Conservation (phyloP, 2,113 vertebrate genomes). For the Nibea coibor region DNA sequence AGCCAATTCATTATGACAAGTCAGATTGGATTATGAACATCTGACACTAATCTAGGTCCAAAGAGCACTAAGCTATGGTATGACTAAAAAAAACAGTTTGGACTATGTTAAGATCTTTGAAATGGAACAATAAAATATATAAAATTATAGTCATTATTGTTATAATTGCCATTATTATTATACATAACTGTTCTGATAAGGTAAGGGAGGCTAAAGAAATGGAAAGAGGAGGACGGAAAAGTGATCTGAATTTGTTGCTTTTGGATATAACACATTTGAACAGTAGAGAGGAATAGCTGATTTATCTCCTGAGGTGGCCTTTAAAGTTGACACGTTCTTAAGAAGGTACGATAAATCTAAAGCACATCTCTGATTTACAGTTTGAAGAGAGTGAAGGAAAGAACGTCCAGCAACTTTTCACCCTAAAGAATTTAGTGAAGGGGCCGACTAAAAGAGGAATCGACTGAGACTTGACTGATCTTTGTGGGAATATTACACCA, state of each 20-base stretch:
- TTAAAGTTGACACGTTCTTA: background rate
- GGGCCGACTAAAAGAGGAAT: background rate
- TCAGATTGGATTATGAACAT: constrained; percentile 12
- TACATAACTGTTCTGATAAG: background rate
- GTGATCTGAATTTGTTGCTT: constrained; percentile 15
- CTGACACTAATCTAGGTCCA: background rate
- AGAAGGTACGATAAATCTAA: constrained; percentile 13
- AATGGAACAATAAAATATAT: background rate
- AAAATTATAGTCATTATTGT: background rate
- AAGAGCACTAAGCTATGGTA: background rate
- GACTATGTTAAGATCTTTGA: background rate
- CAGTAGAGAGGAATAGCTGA: constrained; percentile 1
- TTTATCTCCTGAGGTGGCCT: constrained; percentile 40
- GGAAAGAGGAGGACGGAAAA: background rate
- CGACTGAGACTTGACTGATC: background rate
- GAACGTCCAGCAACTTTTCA: background rate
- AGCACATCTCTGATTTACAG: constrained; percentile 15
- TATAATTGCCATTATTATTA: background rate
- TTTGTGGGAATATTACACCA: constrained; percentile 15
- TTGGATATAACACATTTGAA: constrained; percentile 27
- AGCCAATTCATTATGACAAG: background rate
- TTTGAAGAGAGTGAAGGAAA: background rate
- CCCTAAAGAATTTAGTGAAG: background rate
- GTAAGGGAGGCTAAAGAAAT: background rate
- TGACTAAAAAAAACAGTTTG: background rate